Conservation (phyloP, 1,140 invertebrate species). For the Euschistus heros region DNA sequence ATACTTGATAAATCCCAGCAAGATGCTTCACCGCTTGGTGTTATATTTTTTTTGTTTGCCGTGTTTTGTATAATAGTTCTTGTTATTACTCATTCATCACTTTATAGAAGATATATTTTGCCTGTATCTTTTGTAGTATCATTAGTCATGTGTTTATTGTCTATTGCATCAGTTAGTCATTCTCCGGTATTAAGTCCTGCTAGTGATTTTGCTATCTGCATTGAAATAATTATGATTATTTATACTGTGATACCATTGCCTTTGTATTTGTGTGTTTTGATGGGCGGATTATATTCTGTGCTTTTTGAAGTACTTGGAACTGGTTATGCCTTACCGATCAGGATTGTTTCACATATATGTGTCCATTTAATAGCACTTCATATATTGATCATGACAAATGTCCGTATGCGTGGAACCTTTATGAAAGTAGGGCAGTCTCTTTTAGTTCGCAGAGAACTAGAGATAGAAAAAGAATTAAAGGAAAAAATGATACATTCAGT, state of each 20-base stretch:
- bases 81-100: slow-evolving; percentile 52
- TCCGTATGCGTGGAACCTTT: slow-evolving; percentile 86
- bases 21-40: slow-evolving; percentile 26
- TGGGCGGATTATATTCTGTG: slow-evolving; percentile 69
- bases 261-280: slow-evolving; percentile 66
- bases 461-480: slow-evolving; percentile 87
- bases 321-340: slow-evolving; percentile 44
- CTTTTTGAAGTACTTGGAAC: slow-evolving; percentile 54
- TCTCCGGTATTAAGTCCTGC: slow-evolving; percentile 49
- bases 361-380: slow-evolving; percentile 88
- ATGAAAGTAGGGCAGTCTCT: slow-evolving; percentile 92
- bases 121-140: slow-evolving; percentile 48
- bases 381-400: slow-evolving; percentile 84
- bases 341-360: slow-evolving; percentile 72
- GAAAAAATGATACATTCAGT: slow-evolving; percentile 92
- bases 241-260: slow-evolving; percentile 89
- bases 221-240: slow-evolving; percentile 78
- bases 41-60: slow-evolving; percentile 28
- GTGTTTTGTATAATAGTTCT: slow-evolving; percentile 44
- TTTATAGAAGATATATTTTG: slow-evolving; percentile 53
- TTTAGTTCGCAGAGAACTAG: slow-evolving; percentile 72
- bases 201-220: slow-evolving; percentile 72
- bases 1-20: slow-evolving; percentile 15
- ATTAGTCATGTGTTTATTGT: slow-evolving; percentile 50
- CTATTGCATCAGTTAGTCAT: slow-evolving; percentile 39